Base-by-base conservation (phyloP, 2,888 invertebrate genomes). In the Leptinotarsa juncta region DNA sequence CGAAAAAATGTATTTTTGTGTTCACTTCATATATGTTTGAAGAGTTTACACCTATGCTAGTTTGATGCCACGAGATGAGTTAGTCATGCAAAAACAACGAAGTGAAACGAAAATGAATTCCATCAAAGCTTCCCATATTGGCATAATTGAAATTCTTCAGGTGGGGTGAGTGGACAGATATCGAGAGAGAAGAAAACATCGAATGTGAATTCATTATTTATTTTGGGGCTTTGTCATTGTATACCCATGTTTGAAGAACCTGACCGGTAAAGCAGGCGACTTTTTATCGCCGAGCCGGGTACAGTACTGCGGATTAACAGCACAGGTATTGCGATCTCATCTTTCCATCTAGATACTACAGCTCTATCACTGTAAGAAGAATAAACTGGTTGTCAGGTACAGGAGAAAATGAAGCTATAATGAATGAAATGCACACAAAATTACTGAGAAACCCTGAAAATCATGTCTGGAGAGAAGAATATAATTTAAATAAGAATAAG, bases 171-270 rank as follows among this genome's bases (percentile, higher is more conserved):
- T 23, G 18, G 57, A 20, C 18, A 20, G 12, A n/a, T 12, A 20
- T 57, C n/a, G 57, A 20, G 55, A 26, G 26, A 60, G 66, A 60
- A 65, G 70, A 42, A 67, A 72, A 67, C 65, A 72, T 51, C 51
- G 66, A 71, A 78, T 79, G 77, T 78, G 80, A 77, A 80, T 80
- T 79, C 81, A 78, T 82, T 82, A 82, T 82, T 83, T 82, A 81
- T 82, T 79, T 81, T 81, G 80, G 78, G 81, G 57, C 79, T 78
- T 80, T 79, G 81, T 78, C 80, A 82, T 80, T 82, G 81, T 82
- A 80, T 81, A 81, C 83, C 84, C 83, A 83, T 83, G 82, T 82
- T 83, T 83, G 81, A 80, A 82, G 82, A 84, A 82, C 84, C 83
- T 84, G 84, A 82, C 83, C 81, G 80, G 82, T 80, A 81, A 82